Conservation (phyloP, 2,113 vertebrate species). For the Cebidichthys violaceus region DNA sequence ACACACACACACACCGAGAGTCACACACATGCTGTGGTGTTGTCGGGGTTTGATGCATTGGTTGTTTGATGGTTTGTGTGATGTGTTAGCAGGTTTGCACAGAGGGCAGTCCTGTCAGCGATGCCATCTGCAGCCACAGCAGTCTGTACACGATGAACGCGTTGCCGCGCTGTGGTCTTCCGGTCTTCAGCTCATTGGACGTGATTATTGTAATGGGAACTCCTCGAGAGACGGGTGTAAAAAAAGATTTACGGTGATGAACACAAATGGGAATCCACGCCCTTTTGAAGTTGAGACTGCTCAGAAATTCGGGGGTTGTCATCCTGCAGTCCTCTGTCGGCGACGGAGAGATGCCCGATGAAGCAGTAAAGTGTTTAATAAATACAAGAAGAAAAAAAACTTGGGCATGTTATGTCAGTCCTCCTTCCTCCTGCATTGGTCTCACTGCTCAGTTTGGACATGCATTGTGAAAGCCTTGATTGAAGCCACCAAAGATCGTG, state of each 20-base stretch:
- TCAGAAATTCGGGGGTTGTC: slow-evolving; percentile 44
- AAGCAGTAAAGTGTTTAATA: slow-evolving; percentile 7
- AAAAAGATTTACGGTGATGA: slow-evolving; percentile 5
- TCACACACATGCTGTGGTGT: slow-evolving; percentile 30
- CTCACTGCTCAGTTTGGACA: slow-evolving; percentile 29
- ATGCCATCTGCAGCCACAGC: slow-evolving; percentile 10
- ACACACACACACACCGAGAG: neutral
- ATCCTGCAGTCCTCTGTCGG: slow-evolving; percentile 31
- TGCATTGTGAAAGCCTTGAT: slow-evolving; percentile 20
- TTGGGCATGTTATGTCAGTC: neutral
- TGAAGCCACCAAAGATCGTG: slow-evolving; percentile 18
- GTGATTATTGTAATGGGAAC: slow-evolving; percentile 27
- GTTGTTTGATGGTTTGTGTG: slow-evolving; percentile 13
- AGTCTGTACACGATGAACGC: slow-evolving; percentile 10
- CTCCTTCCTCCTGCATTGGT: slow-evolving; percentile 17
- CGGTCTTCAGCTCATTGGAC: neutral
- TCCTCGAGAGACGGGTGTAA: slow-evolving; percentile 11
- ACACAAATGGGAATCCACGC: neutral
- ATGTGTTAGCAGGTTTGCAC: slow-evolving; percentile 46
- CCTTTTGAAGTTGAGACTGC: slow-evolving; percentile 12
- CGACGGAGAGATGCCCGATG: neutral
- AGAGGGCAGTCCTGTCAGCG: slow-evolving; percentile 30
- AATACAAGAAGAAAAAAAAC: neutral
- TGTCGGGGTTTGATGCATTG: slow-evolving; percentile 19
- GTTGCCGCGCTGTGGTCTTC: neutral